phyloP scores from a whole-genome alignment of 2,888 invertebrate genomes.

The Chymomyza procnemis region DNA sequence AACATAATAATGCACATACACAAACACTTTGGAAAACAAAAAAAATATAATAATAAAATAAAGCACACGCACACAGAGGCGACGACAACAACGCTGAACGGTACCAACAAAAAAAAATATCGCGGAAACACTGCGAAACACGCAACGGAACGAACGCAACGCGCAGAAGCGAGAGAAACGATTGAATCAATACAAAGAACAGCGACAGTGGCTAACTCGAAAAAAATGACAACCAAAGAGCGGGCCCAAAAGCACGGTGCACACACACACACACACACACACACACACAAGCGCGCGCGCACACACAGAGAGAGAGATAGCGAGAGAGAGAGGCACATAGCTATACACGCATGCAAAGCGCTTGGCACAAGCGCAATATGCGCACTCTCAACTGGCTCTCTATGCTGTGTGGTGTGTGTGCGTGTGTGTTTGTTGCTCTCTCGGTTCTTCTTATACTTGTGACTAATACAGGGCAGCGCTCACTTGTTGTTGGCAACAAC shows the following conservation, averaged over 20 bases:
- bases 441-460: conserved; percentile 44
- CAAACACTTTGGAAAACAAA: conserved; percentile 6
- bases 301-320: no score
- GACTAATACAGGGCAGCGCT: conserved; percentile 50
- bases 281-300: not conserved
- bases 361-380: not conserved
- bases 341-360: no score
- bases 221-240: conserved; percentile 33
- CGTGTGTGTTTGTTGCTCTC: conserved; percentile 32
- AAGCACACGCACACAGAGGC: conserved; percentile 9
- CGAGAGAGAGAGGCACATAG: no score
- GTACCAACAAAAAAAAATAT: conserved; percentile 63
- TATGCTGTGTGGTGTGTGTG: not conserved
- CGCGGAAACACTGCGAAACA: conserved; percentile 72
- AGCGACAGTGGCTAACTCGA: conserved; percentile 32
- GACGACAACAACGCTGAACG: conserved; percentile 61
- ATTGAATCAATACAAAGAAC: conserved; percentile 73
- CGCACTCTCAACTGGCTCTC: not conserved
- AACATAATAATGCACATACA: conserved; percentile 4
- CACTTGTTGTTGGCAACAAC: conserved; percentile 33
- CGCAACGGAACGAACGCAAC: conserved; percentile 67
- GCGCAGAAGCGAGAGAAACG: conserved; percentile 78
- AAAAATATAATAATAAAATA: conserved; percentile 8
- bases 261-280: conserved; percentile 14
- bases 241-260: conserved; percentile 24